Evolutionary conservation across 1,140 invertebrate genomes (phyloP).

Genomic region (Orussus abietinus): DNA sequence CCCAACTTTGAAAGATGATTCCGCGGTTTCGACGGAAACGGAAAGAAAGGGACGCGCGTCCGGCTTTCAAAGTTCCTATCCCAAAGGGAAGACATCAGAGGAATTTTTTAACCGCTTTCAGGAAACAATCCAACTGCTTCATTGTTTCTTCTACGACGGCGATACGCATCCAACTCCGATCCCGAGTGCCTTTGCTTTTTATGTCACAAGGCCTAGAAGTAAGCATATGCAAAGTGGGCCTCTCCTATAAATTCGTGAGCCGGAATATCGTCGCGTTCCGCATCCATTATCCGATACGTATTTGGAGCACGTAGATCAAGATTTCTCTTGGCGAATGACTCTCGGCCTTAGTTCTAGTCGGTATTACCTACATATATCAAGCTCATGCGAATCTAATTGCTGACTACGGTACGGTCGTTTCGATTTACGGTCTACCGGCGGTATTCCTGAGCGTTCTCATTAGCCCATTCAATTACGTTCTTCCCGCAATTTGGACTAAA

Average conservation of each 20-base stretch:
- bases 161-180: not conserved
- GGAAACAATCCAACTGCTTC: no score
- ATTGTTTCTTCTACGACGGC: not conserved
- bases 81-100: no score
- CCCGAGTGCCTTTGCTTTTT: not conserved
- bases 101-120: no score
- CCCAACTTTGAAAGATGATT: no score
- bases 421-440: not conserved
- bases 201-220: not conserved
- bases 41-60: no score
- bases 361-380: not conserved
- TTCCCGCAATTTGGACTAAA: no score
- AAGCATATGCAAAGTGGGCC: not conserved
- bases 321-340: not conserved
- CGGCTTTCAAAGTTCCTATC: no score
- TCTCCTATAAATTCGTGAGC: not conserved
- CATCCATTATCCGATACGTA: no score
- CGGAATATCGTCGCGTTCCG: no score
- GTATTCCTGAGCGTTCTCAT: no score
- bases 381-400: not conserved
- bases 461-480: no score
- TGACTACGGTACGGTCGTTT: not conserved
- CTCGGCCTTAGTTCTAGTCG: not conserved
- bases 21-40: no score
- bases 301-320: not conserved